phyloP scores from a whole-genome alignment of 2,888 invertebrate genomes.

The Drosophila picticornis region DNA sequence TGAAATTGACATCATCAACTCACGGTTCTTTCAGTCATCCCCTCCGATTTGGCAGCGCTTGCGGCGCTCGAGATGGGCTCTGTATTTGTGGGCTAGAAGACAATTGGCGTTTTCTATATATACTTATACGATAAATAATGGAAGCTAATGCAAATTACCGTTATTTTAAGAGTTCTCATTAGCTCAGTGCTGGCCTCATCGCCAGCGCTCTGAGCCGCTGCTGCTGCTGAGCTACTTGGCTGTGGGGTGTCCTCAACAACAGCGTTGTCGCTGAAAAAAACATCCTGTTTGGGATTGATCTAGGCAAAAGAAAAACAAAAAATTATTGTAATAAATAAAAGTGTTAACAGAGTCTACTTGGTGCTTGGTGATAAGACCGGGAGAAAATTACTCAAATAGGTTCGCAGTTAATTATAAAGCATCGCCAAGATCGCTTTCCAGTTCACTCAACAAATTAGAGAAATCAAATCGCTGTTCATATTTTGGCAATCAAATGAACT shows the following conservation, averaged over 20 bases:
- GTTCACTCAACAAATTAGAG: not conserved
- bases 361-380: too few species aligned
- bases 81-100: conserved; percentile 3
- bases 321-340: not conserved
- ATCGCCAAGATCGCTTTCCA: not conserved
- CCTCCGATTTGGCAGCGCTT: not conserved
- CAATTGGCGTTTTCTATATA: not conserved
- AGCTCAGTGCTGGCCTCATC: conserved; percentile 32
- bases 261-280: conserved; percentile 5
- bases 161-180: conserved; percentile 46
- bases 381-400: too few species aligned
- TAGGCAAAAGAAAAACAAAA: not conserved
- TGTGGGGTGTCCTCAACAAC: not conserved
- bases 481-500: not conserved
- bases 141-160: conserved; percentile 5
- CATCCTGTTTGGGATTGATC: conserved; percentile 4
- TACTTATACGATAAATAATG: not conserved
- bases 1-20: not conserved
- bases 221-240: not conserved
- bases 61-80: conserved; percentile 8
- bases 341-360: not conserved
- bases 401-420: not conserved
- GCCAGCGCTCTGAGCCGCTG: not conserved
- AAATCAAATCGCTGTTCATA: not conserved
- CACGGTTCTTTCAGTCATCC: conserved; percentile 8